A percentile compares a stretch with the other conserved stretches of the same genome.
phyloP scores from a whole-genome alignment of 2,113 vertebrate species.

The Mesocricetus auratus region DNA sequence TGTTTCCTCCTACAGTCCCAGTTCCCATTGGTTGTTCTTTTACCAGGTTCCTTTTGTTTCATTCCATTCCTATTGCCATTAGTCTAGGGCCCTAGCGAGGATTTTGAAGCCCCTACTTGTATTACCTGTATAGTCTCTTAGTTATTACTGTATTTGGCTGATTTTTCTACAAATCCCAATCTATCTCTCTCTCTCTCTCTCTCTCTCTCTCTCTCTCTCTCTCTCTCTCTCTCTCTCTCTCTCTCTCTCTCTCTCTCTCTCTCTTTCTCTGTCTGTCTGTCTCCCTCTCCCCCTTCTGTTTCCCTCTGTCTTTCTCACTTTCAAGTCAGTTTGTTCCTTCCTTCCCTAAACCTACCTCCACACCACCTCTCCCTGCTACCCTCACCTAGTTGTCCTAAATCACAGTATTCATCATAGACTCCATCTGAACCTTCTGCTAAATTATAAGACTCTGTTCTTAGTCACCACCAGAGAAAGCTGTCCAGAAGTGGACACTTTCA shows the following conservation, averaged over 20 bases:
- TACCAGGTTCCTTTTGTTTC: neutral
- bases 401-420: neutral
- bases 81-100: neutral
- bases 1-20: neutral
- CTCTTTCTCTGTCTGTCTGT: no score
- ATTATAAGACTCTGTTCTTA: neutral
- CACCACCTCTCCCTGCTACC: neutral
- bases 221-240: no score
- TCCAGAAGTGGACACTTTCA: neutral
- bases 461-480: neutral
- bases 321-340: neutral
- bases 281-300: no score
- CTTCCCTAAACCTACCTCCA: neutral
- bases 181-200: neutral
- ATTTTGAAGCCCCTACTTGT: neutral
- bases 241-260: neutral
- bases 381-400: neutral
- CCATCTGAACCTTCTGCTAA: neutral
- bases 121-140: neutral
- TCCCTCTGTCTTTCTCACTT: neutral
- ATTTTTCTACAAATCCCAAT: neutral
- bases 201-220: no score
- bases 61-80: neutral
- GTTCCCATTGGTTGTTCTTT: neutral
- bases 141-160: neutral